Evolutionary conservation across 2,113 vertebrate genomes (phyloP), one percentile per base, ranked within the genome.

Genomic region (Etheostoma cragini): DNA sequence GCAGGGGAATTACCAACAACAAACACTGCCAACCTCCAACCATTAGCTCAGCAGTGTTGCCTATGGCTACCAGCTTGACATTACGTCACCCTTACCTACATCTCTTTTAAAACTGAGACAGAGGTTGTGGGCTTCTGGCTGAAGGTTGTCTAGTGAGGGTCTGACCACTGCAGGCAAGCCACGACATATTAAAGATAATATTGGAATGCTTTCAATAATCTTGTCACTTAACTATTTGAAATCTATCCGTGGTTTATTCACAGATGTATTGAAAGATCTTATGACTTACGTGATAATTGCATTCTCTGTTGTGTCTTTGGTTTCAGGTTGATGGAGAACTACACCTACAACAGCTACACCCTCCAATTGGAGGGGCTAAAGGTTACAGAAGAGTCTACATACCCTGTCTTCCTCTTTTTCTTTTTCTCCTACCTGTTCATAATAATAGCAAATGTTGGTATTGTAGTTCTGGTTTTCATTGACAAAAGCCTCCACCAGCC

Each of bases 321-420:
- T 47, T 81, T 24, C 73, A 84, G 78, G 3, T 19, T 50, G 57
- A 89, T 89, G 88, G 88, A 85, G 30, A 89, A 89, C 73, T 42
- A 58, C 69, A 83, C 88, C 0, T 33, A 16, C 54, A 85, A 76
- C 73, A 62, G 85, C 54, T 33, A 83, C 1, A 62, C 83, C 1
- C 90, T 94, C 21, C 72, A 76, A 4, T 35, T 94, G 30, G 92
- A 94, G 35, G 94, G 91, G 8, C 42, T 94, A 4, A 80, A 84
- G 46, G 47, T 94, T 42, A 50, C 91, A 0, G 14, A 68, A 13
- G 56, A 73, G 0, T 88, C 81, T 0, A 13, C 75, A 6, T 89
- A 91, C 24, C 90, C 88, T 1, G 65, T 89, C 15, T 94, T 94
- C 22, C 3, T 82, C 19, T 57, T 92, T 13, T 65, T 93, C 42